Percentiles rank a stretch among this genome's conserved stretches.
These are phyloP conservation scores for Elaphurus davidianus DNA, from an alignment of 2,113 vertebrate genomes.

Conservation along the genomic window DNA sequence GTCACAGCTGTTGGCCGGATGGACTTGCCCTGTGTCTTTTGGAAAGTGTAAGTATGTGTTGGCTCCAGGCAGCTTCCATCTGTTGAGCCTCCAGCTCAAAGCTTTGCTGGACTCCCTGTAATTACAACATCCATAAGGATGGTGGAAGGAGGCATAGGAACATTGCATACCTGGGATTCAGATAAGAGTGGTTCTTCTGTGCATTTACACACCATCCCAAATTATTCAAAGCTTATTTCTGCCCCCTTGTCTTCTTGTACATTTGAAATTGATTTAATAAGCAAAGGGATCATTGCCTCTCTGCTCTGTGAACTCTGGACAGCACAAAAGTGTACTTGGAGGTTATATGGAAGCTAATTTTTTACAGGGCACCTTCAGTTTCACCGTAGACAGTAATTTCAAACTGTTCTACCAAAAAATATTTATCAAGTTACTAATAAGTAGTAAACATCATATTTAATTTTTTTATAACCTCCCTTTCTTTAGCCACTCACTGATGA, in stretches of 20 bases:
- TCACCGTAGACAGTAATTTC: neutral
- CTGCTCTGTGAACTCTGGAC: neutral
- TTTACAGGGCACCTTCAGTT: neutral
- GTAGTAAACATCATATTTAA: neutral
- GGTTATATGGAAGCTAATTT: neutral
- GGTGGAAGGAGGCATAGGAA: neutral
- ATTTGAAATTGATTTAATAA: neutral
- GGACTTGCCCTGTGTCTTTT: neutral
- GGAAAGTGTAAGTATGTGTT: neutral
- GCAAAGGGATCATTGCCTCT: neutral
- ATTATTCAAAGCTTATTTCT: neutral
- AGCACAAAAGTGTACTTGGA: neutral
- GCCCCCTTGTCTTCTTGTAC: neutral
- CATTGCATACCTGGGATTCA: neutral
- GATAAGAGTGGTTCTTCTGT: neutral
- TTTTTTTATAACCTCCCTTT: neutral
- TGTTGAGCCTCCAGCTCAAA: neutral
- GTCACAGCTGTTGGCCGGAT: neutral
- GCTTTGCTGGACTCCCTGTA: neutral
- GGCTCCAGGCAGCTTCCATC: neutral
- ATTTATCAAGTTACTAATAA: neutral
- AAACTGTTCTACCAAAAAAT: neutral
- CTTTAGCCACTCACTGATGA: neutral
- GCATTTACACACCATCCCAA: too few relatives aligned
- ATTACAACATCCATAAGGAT: neutral